Conservation (phyloP, 2,113 vertebrate genomes). For the Melanerpes formicivorus region DNA sequence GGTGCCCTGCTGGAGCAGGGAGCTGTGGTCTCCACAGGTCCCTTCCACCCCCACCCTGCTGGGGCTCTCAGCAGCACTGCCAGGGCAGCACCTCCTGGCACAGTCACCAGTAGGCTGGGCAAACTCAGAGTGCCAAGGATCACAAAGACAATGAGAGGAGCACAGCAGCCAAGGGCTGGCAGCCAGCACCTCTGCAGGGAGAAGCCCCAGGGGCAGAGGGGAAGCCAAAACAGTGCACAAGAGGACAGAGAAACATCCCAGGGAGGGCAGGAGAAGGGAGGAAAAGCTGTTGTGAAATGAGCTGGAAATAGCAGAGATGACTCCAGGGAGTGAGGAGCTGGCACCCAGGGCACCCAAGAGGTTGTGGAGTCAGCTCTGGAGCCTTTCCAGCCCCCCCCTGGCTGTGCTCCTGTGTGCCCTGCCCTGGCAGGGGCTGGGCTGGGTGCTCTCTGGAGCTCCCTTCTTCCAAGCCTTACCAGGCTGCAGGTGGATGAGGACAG, state of each 20-base stretch:
- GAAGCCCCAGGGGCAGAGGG: rapidly evolving
- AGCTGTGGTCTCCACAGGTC: neutral
- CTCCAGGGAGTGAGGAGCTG: neutral
- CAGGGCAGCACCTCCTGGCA: neutral
- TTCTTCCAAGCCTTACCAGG: too few species aligned
- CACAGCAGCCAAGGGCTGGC: neutral
- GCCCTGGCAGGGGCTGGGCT: too few species aligned
- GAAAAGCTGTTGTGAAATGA: neutral
- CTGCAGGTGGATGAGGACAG: neutral
- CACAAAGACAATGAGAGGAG: neutral
- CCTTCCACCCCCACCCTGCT: neutral
- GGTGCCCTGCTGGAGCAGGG: too few species aligned
- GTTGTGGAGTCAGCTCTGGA: too few species aligned
- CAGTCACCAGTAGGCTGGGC: neutral
- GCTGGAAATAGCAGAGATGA: neutral
- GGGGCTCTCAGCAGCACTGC: neutral
- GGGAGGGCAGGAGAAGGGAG: neutral
- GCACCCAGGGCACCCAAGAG: rapidly evolving
- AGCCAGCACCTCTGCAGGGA: neutral
- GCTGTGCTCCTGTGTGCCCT: too few species aligned
- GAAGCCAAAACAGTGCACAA: neutral
- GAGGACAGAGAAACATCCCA: neutral
- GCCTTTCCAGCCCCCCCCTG: too few species aligned
- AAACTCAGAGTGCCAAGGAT: neutral
- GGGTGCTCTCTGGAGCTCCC: too few species aligned